These are phyloP conservation scores for Capromys pilorides DNA, from an alignment of 2,797 vertebrate genomes.

Conservation along the genomic window DNA sequence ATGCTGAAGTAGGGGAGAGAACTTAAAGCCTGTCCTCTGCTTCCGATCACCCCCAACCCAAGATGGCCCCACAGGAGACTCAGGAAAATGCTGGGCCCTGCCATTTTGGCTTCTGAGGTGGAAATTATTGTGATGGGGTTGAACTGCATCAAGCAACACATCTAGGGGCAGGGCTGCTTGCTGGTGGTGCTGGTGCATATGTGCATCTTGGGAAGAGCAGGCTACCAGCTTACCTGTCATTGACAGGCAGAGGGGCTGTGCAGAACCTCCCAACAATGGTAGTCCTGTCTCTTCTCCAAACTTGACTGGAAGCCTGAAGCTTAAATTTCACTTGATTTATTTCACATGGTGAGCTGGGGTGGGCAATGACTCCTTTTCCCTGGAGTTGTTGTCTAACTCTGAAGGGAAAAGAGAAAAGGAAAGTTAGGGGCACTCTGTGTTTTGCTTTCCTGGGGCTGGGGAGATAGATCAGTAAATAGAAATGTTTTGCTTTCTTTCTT, in stretches of 20 bases:
- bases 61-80: not conserved
- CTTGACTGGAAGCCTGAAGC: conserved; percentile 66
- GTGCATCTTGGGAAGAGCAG: fast-evolving
- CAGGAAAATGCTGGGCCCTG: not conserved
- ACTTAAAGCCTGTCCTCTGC: not conserved
- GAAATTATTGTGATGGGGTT: not conserved
- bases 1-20: not conserved
- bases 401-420: conserved; percentile 53
- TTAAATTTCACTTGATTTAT: conserved; percentile 78
- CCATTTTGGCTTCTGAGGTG: not conserved
- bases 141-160: not conserved
- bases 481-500: not conserved
- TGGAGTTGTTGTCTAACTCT: conserved; percentile 80
- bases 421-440: too few relatives aligned
- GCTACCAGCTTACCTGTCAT: conserved; percentile 80
- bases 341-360: conserved; percentile 80
- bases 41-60: conserved; percentile 21
- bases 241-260: conserved; percentile 79
- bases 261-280: conserved; percentile 82
- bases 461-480: too few relatives aligned
- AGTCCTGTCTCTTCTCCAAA: conserved; percentile 80
- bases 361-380: conserved; percentile 82
- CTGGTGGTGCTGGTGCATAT: not conserved
- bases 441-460: not conserved
- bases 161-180: not conserved